Percentiles rank a stretch among this genome's conserved stretches.
phyloP scores from a whole-genome alignment of 2,797 vertebrate species.

The Mormyrops attenuatus region DNA sequence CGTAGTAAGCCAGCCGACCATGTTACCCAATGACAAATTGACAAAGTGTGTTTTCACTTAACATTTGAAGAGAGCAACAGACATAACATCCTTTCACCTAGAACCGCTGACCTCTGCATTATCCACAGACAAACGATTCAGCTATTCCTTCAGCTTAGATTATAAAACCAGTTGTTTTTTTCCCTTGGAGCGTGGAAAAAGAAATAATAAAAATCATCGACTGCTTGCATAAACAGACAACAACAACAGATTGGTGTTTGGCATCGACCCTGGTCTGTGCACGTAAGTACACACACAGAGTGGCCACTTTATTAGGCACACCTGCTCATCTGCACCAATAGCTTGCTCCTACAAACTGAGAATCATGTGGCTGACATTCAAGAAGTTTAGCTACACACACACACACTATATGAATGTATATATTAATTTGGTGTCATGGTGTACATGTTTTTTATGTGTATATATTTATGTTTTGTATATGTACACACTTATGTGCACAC shows the following conservation, averaged over 20 bases:
- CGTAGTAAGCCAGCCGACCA: background rate
- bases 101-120: constrained; percentile 52
- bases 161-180: constrained; percentile 43
- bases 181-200: constrained; percentile 25
- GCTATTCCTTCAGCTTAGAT: constrained; percentile 29
- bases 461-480: background rate
- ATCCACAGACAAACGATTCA: constrained; percentile 43
- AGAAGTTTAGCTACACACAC: background rate
- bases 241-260: background rate
- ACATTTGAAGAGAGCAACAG: constrained; percentile 37
- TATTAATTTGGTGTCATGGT: background rate
- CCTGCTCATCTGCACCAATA: background rate
- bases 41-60: constrained; percentile 45
- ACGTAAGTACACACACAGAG: background rate
- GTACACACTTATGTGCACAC: background rate
- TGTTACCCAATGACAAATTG: constrained; percentile 36
- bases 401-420: background rate
- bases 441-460: background rate
- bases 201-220: constrained; percentile 29
- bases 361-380: background rate
- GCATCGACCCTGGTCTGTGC: background rate
- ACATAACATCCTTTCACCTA: constrained; percentile 49
- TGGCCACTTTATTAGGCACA: background rate
- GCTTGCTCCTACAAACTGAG: background rate
- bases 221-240: constrained; percentile 24